Evolutionary conservation across 2,888 invertebrate species (phyloP).

Genomic region (Chironomus tentans): DNA sequence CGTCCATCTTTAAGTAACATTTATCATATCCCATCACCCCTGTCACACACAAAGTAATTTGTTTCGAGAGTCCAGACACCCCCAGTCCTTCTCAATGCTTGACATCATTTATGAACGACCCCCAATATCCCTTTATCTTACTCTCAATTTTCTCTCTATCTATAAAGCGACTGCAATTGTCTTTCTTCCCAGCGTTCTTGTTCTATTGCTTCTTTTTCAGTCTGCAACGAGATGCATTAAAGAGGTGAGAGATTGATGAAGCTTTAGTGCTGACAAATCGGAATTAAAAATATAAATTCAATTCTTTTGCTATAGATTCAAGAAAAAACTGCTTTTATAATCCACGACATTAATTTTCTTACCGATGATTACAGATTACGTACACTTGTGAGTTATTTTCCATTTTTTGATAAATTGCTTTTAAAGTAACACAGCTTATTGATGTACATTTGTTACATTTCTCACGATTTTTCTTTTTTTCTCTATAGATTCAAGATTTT

Average conservation of each 20-base stretch:
- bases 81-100: too few relatives aligned
- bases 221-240: slow-evolving; percentile 12
- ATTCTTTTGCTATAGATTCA: not conserved
- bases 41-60: too few relatives aligned
- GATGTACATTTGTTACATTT: too few relatives aligned
- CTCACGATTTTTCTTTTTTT: not conserved
- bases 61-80: too few relatives aligned
- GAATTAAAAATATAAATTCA: slow-evolving; percentile 1
- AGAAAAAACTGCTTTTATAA: not conserved
- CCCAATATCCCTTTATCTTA: not conserved
- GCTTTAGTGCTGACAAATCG: not conserved
- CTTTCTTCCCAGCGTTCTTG: not conserved
- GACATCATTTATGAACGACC: too few relatives aligned
- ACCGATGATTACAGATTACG: slow-evolving; percentile 3
- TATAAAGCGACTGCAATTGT: not conserved
- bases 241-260: not conserved
- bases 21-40: too few relatives aligned
- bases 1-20: too few relatives aligned
- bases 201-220: not conserved
- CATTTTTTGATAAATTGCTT: not conserved
- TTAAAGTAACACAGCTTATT: not conserved
- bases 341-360: slow-evolving; percentile 5
- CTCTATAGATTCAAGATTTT: not conserved
- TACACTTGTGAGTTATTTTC: not conserved
- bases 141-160: not conserved